Evolutionary conservation across 2,797 vertebrate genomes (phyloP), one percentile per base, ranked within the genome.

Genomic region (Tarsius wallacei): DNA sequence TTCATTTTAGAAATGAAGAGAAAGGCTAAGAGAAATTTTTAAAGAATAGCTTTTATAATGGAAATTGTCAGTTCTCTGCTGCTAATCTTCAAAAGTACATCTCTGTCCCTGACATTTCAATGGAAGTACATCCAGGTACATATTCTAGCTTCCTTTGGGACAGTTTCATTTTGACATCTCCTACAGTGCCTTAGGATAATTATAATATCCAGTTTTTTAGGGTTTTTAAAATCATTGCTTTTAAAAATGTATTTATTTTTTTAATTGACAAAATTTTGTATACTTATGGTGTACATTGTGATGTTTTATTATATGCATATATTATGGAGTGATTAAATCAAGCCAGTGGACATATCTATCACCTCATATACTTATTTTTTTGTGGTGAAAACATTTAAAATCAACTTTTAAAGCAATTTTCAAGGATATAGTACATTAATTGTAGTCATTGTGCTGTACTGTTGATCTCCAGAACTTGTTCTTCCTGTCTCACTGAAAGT

Each of bases 141-240:
- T 33, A 36, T 63, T 89, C 71, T 85, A 96, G 12, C 42, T 84
- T 78, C 47, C 47, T 93, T 89, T 89, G 57, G 85, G 21, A 47
- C 15, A 22, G 77, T 21, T 61, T 92, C 21, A 17, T 93, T 89
- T 84, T 84, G 47, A 64, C 47, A 78, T 81, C 51, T 28, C 51
- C 42, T n/a, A 49, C 10, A 68, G 22, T 94, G 47, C 83, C 14
- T 82, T 82, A 95, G 59, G 89, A 61, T 87, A 76, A 76, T 91
- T 87, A 42, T 49, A 81, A 73, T 81, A 53, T 71, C n/a, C 86
- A 55, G 66, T 82, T 74, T 24, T 87, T 82, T 28, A 61, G 31
- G 19, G 61, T 76, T 80, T 77, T 76, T 87, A 24, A 83, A 49
- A 31, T 31, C 31, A n/a, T 7, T n/a, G 13, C 7, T n/a, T 66